phyloP scores from a whole-genome alignment of 2,113 vertebrate species.

The Opisthocomus hoazin region DNA sequence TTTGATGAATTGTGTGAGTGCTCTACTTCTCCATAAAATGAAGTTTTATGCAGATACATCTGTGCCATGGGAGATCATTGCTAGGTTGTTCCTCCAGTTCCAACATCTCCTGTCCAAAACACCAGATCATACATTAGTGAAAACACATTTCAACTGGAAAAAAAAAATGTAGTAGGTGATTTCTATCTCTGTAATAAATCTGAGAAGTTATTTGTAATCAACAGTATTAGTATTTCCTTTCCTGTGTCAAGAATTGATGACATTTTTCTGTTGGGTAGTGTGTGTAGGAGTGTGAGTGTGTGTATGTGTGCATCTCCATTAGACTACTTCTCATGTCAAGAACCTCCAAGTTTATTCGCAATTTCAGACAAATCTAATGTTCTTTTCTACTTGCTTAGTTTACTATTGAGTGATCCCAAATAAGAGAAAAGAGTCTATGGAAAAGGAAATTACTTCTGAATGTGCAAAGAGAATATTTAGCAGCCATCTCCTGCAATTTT shows the following conservation, averaged over 20 bases:
- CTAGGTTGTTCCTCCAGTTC: background rate
- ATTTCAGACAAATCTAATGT: slow-evolving; percentile 31
- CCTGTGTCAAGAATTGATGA: background rate
- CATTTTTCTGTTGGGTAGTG: background rate
- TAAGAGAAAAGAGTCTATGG: slow-evolving; percentile 2
- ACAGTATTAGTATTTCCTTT: background rate
- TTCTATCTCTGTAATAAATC: background rate
- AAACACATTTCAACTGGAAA: background rate
- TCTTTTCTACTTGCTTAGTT: slow-evolving; percentile 41
- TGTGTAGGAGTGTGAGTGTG: background rate
- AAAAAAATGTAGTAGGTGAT: background rate
- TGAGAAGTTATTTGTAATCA: background rate
- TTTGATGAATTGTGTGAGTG: background rate
- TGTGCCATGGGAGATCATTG: background rate
- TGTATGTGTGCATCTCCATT: background rate
- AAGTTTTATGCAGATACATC: slow-evolving; percentile 16
- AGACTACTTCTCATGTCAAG: background rate
- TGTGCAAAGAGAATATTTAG: slow-evolving; percentile 77
- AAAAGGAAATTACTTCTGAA: slow-evolving; percentile 58
- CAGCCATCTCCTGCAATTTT: slow-evolving; percentile 83
- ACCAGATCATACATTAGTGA: background rate
- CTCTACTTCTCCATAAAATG: background rate
- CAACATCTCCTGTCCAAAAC: background rate
- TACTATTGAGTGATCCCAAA: slow-evolving; percentile 52
- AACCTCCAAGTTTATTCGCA: slow-evolving; percentile 1